These are phyloP conservation scores for Drosophila oshimai DNA, from an alignment of 1,140 invertebrate genomes.

Conservation along the genomic window DNA sequence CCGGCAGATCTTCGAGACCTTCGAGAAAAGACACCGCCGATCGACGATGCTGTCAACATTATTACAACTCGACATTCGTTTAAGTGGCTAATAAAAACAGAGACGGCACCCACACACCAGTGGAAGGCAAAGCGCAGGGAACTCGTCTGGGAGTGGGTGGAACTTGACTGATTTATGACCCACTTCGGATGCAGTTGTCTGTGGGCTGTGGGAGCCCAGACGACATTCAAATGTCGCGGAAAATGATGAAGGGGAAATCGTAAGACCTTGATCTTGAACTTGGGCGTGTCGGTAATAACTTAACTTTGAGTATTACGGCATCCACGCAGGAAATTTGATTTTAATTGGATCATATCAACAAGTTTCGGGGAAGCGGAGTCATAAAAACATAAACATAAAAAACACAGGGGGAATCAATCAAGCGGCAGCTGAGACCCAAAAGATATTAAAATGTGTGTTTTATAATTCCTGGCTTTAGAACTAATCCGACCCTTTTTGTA, in stretches of 20 bases:
- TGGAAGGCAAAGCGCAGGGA: constrained; percentile 17
- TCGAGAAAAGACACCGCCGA: constrained; percentile 23
- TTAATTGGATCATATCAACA: constrained; percentile 62
- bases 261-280: constrained; percentile 76
- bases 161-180: constrained; percentile 69
- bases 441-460: constrained; percentile 4
- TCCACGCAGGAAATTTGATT: constrained; percentile 48
- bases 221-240: constrained; percentile 37
- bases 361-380: constrained; percentile 42
- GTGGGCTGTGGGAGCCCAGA: constrained; percentile 51
- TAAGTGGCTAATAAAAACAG: constrained; percentile 63
- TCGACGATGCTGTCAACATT: constrained; percentile 27
- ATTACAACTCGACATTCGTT: constrained; percentile 58
- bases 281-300: constrained; percentile 18
- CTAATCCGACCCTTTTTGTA: constrained; percentile 12
- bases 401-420: constrained; percentile 60
- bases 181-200: constrained; percentile 57
- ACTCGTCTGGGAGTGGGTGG: constrained; percentile 42
- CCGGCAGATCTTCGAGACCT: constrained; percentile 20
- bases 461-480: constrained; percentile 3
- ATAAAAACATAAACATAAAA: constrained; percentile 23
- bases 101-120: constrained; percentile 34
- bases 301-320: constrained; percentile 39
- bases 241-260: constrained; percentile 12
- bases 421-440: constrained; percentile 6